phyloP scores from a whole-genome alignment of 2,113 vertebrate species.

The Thymallus thymallus region DNA sequence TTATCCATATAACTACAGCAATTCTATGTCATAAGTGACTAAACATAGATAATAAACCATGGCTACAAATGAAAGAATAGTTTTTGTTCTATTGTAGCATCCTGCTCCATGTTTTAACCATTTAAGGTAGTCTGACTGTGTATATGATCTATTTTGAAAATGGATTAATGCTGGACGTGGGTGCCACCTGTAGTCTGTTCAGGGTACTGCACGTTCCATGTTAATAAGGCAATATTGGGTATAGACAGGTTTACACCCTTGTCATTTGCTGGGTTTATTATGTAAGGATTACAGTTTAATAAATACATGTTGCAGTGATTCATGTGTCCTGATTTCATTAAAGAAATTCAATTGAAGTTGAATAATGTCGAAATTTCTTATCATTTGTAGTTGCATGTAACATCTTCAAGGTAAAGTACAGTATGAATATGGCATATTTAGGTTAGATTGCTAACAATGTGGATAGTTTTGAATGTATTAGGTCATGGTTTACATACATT shows the following conservation, averaged over 20 bases:
- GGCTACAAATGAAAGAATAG: background rate
- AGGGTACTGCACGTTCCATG: background rate
- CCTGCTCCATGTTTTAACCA: background rate
- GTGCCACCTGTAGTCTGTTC: background rate
- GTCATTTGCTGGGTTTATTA: background rate
- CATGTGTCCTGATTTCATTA: background rate
- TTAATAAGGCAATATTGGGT: too few species aligned
- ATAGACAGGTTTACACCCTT: background rate
- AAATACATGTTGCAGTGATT: background rate
- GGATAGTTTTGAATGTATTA: too few species aligned
- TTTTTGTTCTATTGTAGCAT: background rate
- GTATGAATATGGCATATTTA: too few species aligned
- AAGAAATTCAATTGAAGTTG: background rate
- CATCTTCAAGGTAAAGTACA: too few species aligned
- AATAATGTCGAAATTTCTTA: background rate
- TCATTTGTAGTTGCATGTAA: too few species aligned
- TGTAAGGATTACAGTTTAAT: background rate
- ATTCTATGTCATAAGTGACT: background rate
- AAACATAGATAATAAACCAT: background rate
- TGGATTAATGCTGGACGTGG: background rate
- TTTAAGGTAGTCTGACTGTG: background rate
- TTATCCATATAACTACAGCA: too few species aligned
- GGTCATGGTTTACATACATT: too few species aligned
- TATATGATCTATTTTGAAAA: background rate
- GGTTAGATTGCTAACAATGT: too few species aligned